Conservation (phyloP, 1,140 invertebrate species). For the Theocolax elegans region DNA sequence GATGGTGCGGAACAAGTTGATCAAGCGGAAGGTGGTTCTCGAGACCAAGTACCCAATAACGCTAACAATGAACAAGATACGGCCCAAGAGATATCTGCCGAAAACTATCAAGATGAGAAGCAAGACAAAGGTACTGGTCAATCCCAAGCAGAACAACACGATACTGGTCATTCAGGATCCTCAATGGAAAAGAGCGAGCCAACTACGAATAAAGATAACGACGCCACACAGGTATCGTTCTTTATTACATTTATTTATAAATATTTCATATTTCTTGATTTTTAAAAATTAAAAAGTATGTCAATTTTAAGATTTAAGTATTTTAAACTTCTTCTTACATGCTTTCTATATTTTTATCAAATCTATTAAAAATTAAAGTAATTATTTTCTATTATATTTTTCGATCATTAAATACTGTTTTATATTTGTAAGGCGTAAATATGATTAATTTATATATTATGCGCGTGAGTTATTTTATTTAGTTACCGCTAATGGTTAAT, state of each 20-base stretch:
- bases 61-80: constrained; percentile 43
- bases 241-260: background rate
- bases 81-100: constrained; percentile 48
- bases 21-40: constrained; percentile 55
- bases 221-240: constrained; percentile 30
- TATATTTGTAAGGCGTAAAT: too few relatives aligned
- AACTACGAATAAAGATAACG: constrained; percentile 48
- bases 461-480: too few relatives aligned
- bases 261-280: background rate
- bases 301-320: too few relatives aligned
- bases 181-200: constrained; percentile 53
- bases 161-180: constrained; percentile 65
- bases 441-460: too few relatives aligned
- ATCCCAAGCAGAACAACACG: constrained; percentile 65
- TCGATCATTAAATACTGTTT: too few relatives aligned
- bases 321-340: too few relatives aligned
- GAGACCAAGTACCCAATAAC: constrained; percentile 55
- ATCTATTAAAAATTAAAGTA: too few relatives aligned
- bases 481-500: too few relatives aligned
- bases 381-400: too few relatives aligned
- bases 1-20: constrained; percentile 60
- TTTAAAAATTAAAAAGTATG: background rate
- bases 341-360: too few relatives aligned
- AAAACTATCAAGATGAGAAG: constrained; percentile 62
- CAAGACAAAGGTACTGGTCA: constrained; percentile 68